Base-by-base conservation (phyloP, 2,113 vertebrate genomes). In the Perognathus longimembris region DNA sequence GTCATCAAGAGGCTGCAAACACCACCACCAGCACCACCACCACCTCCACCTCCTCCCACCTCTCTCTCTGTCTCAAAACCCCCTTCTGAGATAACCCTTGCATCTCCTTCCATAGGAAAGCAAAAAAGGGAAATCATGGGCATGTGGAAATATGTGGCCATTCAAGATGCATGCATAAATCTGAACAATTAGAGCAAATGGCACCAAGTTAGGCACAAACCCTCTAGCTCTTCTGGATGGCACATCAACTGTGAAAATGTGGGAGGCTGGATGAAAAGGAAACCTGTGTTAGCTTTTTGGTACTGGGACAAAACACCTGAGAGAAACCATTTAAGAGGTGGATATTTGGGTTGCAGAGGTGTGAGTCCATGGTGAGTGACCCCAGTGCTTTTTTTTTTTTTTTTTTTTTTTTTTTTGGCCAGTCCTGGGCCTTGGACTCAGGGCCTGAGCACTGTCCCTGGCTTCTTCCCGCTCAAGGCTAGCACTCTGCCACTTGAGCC, bases 141-240 rank as follows among this genome's bases (percentile, higher is more conserved):
- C 50, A 71, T n/a, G 32, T 30, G 22, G 84, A 91, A 82, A 50
- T 73, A 81, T 73, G 88, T 78, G 91, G 69, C 84, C 54, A 77
- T 83, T 84, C 54, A 14, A 67, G 78, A 71, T 40, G 17, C 28
- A 61, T 38, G 20, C 79, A 85, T 85, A 82, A 84, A 91, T 82
- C 85, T 38, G 75, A 64, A 57, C 80, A 91, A 82, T 96, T 81
- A 93, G 75, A 85, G 91, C 64, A 82, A 73, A 63, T 0, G 6
- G 82, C 88, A 91, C 59, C 30, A 77, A 89, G 66, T 88, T 77
- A 67, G 78, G 78, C 34, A 61, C 70, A 77, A 34, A 70, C 63
- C 26, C 45, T 67, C n/a, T 14, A 32, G 26, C 78, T 32, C 81
- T 82, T 86, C 57, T 22, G 76, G 38, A 89, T 69, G 71, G 64